Evolutionary conservation across 2,113 vertebrate species (phyloP).

Genomic region (Takifugu bimaculatus): DNA sequence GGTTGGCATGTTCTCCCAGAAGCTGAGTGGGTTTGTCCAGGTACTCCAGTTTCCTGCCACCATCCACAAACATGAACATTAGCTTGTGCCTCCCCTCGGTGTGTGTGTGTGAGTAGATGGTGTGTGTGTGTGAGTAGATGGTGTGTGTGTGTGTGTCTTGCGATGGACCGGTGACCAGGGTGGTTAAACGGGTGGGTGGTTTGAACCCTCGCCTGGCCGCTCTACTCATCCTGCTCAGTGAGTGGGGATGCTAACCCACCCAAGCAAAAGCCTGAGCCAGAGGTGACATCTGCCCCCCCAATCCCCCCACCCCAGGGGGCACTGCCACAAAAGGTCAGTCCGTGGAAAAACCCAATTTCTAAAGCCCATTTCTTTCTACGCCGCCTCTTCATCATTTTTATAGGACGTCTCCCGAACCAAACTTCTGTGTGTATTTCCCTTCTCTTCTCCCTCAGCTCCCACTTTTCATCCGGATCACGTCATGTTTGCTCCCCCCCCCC

Average conservation of each 20-base stretch:
- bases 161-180: too few relatives aligned
- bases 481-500: conserved; percentile 13
- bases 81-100: not conserved
- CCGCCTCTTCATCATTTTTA: conserved; percentile 22
- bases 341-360: conserved; percentile 34
- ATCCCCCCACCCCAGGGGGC: not conserved
- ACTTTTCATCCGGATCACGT: conserved; percentile 32
- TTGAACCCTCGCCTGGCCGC: too few relatives aligned
- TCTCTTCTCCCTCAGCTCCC: conserved; percentile 4
- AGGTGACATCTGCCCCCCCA: not conserved
- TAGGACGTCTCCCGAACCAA: conserved; percentile 17
- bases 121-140: not conserved
- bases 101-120: not conserved
- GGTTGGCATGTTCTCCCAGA: too few relatives aligned
- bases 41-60: too few relatives aligned
- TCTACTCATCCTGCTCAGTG: too few relatives aligned
- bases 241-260: not conserved
- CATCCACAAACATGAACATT: too few relatives aligned
- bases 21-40: not conserved
- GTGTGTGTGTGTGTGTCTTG: not conserved
- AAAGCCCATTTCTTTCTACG: conserved; percentile 5
- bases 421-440: not conserved
- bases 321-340: conserved; percentile 5
- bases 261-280: not conserved
- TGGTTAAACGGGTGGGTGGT: too few relatives aligned